These are phyloP conservation scores for Cryptomyrus ogoouensis DNA, from an alignment of 2,113 vertebrate genomes.

Conservation along the genomic window DNA sequence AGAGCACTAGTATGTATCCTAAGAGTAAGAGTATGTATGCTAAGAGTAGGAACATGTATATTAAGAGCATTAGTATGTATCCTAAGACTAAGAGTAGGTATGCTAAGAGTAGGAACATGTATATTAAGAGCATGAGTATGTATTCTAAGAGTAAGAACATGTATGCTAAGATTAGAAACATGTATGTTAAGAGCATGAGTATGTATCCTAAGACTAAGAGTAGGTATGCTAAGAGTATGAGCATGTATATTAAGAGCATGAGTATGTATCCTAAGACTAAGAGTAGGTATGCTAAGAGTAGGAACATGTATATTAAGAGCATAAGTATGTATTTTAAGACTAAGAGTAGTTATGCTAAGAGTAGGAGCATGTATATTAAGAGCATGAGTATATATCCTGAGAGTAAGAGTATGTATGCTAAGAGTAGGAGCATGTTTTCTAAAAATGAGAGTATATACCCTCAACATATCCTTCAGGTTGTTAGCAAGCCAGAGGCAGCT, in stretches of 20 bases:
- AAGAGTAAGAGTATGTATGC: not conserved
- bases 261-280: not conserved
- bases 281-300: not conserved
- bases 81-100: not conserved
- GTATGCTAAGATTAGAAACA: not conserved
- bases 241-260: too few species aligned
- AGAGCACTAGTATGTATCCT: too few species aligned
- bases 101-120: not conserved
- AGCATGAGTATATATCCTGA: not conserved
- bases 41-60: not conserved
- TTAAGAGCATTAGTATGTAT: not conserved
- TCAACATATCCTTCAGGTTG: not conserved
- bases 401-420: not conserved
- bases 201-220: too few species aligned
- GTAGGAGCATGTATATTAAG: not conserved
- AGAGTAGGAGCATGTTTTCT: not conserved
- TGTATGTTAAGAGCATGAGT: too few species aligned
- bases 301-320: too few species aligned
- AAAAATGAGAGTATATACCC: not conserved
- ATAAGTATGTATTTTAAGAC: not conserved
- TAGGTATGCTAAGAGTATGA: not conserved
- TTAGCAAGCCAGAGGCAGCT: not conserved
- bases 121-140: not conserved
- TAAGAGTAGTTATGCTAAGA: not conserved
- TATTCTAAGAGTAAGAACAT: not conserved